phyloP scores from a whole-genome alignment of 2,888 invertebrate genomes.

The Hedychridium roseum region DNA sequence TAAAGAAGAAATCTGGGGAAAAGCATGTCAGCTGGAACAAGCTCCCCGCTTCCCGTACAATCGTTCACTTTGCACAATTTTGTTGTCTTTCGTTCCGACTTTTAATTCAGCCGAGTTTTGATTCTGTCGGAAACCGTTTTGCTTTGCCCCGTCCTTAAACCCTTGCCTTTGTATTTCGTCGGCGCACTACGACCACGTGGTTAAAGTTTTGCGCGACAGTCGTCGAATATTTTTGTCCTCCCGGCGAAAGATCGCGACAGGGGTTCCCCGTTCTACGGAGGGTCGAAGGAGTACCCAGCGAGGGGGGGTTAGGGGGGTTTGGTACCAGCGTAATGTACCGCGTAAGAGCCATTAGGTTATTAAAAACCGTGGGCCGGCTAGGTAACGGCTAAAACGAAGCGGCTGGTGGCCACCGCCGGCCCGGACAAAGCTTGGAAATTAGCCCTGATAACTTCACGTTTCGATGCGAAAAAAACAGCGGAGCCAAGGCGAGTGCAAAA shows the following conservation, averaged over 20 bases:
- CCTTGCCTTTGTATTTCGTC: too few relatives aligned
- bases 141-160: too few relatives aligned
- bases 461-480: slow-evolving; percentile 32
- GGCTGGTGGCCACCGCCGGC: slow-evolving; percentile 37
- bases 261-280: background rate
- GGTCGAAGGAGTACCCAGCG: background rate
- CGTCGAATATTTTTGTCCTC: slow-evolving; percentile 42
- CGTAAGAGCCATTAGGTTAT: slow-evolving; percentile 62
- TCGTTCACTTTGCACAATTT: too few relatives aligned
- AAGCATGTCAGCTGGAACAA: too few relatives aligned
- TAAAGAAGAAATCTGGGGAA: too few relatives aligned
- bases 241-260: slow-evolving; percentile 30
- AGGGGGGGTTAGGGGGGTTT: slow-evolving; percentile 16
- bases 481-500: too few relatives aligned
- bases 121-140: too few relatives aligned
- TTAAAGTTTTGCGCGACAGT: slow-evolving; percentile 28
- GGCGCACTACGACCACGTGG: too few relatives aligned
- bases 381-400: slow-evolving; percentile 42
- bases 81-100: too few relatives aligned
- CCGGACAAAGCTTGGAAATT: slow-evolving; percentile 51
- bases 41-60: too few relatives aligned
- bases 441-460: slow-evolving; percentile 53
- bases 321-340: slow-evolving; percentile 47
- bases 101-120: too few relatives aligned
- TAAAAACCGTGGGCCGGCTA: slow-evolving; percentile 56